Evolutionary conservation across 2,797 vertebrate genomes (phyloP), one percentile per base, ranked within the genome.

Genomic region (Sebastolobus altivelis): DNA sequence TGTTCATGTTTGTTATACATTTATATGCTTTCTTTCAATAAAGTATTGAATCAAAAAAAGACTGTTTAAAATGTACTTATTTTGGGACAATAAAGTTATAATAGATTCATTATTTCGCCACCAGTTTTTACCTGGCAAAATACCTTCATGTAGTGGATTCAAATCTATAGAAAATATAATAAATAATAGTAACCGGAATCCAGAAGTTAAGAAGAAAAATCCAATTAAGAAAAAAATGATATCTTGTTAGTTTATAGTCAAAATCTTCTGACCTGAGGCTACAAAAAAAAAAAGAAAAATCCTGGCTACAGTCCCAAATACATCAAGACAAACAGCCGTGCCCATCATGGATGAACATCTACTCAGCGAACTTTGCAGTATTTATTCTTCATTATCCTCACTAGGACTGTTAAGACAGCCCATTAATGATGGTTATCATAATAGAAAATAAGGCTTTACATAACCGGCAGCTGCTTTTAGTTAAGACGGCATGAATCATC

Each of bases 151-250:
- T 52, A 25, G 7, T n/a, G 49, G 43, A 40, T 40, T 38, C 13
- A 40, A 65, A 25, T 16, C n/a, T 16, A 25, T 63, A 49, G 0
- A 40, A 40, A 9, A 40, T 38, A 14, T 14, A 25, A 25, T 61
- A 60, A 31, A n/a, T 20, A 35, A 35, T 33, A 61, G 16, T 20
- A 29, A 40, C 7, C 22, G 37, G 5, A 40, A 63, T 8, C 25
- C 58, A 59, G 14, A 16, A 56, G 16, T 18, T 33, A 60, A 9
- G 33, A 8, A 9, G 33, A 25, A 40, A 9, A 63, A 25, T 38
- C 2, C 12, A 25, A 63, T 5, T 12, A 61, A 40, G 8, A 25
- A 0, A 22, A 1, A 22, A 11, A 2, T 20, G 0, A n/a, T 13
- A 5, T 40, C 0, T 62, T 62, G n/a, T 40, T 40, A 37, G 29